Conservation (phyloP, 2,797 vertebrate genomes). For the Coregonus suidteri region DNA sequence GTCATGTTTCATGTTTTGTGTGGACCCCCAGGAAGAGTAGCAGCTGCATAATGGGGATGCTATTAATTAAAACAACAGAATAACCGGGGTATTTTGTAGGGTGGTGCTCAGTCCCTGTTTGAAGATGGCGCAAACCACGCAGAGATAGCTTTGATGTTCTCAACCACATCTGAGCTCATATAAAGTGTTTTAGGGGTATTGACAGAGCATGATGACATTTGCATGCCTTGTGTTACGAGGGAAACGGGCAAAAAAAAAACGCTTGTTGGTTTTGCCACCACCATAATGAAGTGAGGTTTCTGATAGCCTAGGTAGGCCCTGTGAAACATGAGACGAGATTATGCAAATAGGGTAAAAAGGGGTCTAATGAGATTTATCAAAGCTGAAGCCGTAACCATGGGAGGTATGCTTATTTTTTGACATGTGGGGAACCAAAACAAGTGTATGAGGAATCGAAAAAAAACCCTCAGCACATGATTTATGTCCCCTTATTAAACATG, state of each 20-base stretch:
- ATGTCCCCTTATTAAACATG: no score
- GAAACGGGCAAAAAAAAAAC: slow-evolving; percentile 4
- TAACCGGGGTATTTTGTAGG: slow-evolving; percentile 18
- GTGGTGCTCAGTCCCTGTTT: slow-evolving; percentile 27
- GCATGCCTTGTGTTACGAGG: slow-evolving; percentile 7
- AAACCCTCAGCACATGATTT: not conserved
- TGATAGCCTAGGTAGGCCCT: not conserved
- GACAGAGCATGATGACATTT: slow-evolving; percentile 20
- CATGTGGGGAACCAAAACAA: slow-evolving; percentile 1
- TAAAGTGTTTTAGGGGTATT: slow-evolving; percentile 24
- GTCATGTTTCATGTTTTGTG: no score
- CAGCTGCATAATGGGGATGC: no score
- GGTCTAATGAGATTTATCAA: slow-evolving; percentile 9
- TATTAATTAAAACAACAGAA: no score
- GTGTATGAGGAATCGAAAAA: not conserved
- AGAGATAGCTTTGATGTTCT: slow-evolving; percentile 30
- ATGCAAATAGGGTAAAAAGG: slow-evolving; percentile 19
- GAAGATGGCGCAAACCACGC: slow-evolving; percentile 26
- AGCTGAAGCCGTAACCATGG: slow-evolving; percentile 5
- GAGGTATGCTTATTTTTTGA: slow-evolving; percentile 6
- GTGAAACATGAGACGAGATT: slow-evolving; percentile 6
- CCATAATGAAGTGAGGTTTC: slow-evolving; percentile 20
- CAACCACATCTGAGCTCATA: slow-evolving; percentile 18
- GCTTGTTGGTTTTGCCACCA: slow-evolving; percentile 15
- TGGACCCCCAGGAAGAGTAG: no score